Evolutionary conservation across 2,888 invertebrate species (phyloP).

Genomic region (Troglohyphantes excavatus): DNA sequence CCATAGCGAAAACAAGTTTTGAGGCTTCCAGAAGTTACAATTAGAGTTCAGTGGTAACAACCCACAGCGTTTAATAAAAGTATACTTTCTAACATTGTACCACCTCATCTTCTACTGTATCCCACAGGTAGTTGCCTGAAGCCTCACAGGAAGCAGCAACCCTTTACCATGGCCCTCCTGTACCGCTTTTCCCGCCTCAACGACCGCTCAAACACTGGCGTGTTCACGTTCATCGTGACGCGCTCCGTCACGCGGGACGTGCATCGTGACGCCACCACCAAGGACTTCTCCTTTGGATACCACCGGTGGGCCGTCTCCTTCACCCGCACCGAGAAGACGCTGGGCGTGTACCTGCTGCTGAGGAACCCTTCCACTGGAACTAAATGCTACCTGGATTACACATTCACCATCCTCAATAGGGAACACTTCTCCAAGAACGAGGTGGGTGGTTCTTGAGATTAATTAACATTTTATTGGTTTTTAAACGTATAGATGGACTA

Average conservation of each 20-base stretch:
- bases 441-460: conserved; percentile 52
- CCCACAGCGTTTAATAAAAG: too few relatives aligned
- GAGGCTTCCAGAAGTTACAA: too few relatives aligned
- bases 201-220: conserved; percentile 89
- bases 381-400: conserved; percentile 89
- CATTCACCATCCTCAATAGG: conserved; percentile 90
- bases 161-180: conserved; percentile 87
- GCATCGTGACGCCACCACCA: conserved; percentile 90
- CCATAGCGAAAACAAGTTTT: too few relatives aligned
- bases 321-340: conserved; percentile 88
- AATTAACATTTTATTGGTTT: too few relatives aligned
- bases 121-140: conserved; percentile 36
- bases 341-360: conserved; percentile 91
- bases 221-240: conserved; percentile 92
- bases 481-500: too few relatives aligned
- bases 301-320: conserved; percentile 92
- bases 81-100: too few relatives aligned
- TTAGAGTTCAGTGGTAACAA: too few relatives aligned
- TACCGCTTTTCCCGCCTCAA: conserved; percentile 91
- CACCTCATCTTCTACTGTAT: too few relatives aligned
- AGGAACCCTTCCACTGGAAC: conserved; percentile 88
- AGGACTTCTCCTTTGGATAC: conserved; percentile 91
- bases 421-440: conserved; percentile 93
- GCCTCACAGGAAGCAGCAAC: background rate
- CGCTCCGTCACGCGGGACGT: conserved; percentile 89